phyloP scores from a whole-genome alignment of 1,140 invertebrate species.

The Pantala flavescens region DNA sequence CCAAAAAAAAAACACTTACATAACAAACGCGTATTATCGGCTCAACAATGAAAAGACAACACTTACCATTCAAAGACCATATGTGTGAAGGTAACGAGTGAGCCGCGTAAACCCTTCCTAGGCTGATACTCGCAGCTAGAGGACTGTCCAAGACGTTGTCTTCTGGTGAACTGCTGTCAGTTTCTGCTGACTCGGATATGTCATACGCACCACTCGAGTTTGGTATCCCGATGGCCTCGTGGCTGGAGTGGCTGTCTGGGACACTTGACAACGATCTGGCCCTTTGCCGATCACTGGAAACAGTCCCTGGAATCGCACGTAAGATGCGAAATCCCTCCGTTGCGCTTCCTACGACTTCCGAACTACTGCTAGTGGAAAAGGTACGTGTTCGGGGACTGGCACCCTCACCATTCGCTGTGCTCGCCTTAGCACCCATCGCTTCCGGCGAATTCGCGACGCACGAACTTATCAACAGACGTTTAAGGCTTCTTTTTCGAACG shows the following conservation, averaged over 20 bases:
- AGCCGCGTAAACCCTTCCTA: constrained; percentile 71
- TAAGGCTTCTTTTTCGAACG: not conserved
- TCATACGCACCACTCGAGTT: constrained; percentile 37
- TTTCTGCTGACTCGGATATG: constrained; percentile 46
- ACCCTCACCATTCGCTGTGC: constrained; percentile 57
- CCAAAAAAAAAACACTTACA: no score
- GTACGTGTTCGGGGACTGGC: constrained; percentile 60
- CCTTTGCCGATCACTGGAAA: constrained; percentile 55
- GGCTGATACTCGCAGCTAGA: constrained; percentile 30
- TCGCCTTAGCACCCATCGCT: constrained; percentile 70
- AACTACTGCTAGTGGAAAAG: constrained; percentile 64
- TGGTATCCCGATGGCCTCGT: constrained; percentile 26
- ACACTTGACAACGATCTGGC: constrained; percentile 73
- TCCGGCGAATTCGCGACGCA: not conserved
- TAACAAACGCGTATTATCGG: no score
- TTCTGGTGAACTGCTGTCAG: constrained; percentile 46
- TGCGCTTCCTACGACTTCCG: constrained; percentile 48
- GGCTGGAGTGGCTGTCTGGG: constrained; percentile 47
- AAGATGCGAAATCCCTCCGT: constrained; percentile 59
- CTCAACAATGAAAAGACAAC: not conserved
- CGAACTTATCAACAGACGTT: not conserved
- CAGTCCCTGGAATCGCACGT: constrained; percentile 51
- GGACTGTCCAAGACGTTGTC: constrained; percentile 35
- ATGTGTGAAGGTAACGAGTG: constrained; percentile 83
- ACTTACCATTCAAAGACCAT: constrained; percentile 78